phyloP scores from a whole-genome alignment of 2,113 vertebrate genomes.

The Rattus norvegicus region GRCr8 NC_086028.1:25529001-25529500 shows the following conservation, averaged over 20 bases:
- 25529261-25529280: conserved; percentile 11
- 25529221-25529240: background rate
- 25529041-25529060: background rate
- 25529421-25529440: conserved; percentile 43
- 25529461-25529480: background rate
- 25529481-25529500: background rate
- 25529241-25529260: conserved; percentile 42
- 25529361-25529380: conserved; percentile 62
- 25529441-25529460: background rate
- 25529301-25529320: conserved; percentile 32
- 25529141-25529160: background rate
- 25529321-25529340: conserved; percentile 60
- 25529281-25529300: conserved; percentile 32
- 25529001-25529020: background rate
- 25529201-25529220: conserved; percentile 31
- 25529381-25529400: conserved; percentile 48
- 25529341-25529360: conserved; percentile 48
- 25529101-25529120: background rate
- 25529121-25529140: background rate
- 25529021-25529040: background rate
- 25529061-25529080: background rate
- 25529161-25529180: conserved; percentile 33
- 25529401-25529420: conserved; percentile 54
- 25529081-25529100: background rate
- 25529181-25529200: conserved; percentile 11